phyloP scores from a whole-genome alignment of 2,113 vertebrate species.

The Clarias macrocephalus region DNA sequence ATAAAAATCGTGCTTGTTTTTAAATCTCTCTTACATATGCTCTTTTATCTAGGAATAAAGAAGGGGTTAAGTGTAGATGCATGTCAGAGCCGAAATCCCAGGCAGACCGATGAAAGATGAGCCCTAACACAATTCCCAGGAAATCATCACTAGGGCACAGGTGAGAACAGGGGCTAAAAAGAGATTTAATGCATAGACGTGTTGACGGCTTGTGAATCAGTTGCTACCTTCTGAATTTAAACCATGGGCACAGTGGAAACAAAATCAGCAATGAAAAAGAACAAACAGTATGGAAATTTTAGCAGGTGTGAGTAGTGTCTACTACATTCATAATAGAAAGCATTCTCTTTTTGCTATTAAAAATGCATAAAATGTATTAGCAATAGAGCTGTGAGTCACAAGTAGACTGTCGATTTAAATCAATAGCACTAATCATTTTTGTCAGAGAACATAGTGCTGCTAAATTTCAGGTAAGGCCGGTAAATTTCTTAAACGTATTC shows the following conservation, averaged over 20 bases:
- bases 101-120: slow-evolving; percentile 2
- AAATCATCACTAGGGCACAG: background rate
- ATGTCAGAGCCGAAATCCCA: background rate
- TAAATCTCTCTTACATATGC: background rate
- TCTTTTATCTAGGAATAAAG: background rate
- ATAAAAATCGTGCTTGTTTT: background rate
- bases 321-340: too few relatives aligned
- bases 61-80: background rate
- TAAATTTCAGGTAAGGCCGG: too few relatives aligned
- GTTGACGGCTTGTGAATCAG: background rate
- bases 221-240: background rate
- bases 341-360: too few relatives aligned
- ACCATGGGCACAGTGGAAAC: background rate
- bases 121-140: background rate
- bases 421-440: too few relatives aligned
- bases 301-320: background rate
- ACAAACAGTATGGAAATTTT: background rate
- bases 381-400: too few relatives aligned
- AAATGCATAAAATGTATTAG: too few relatives aligned
- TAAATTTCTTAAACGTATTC: too few relatives aligned
- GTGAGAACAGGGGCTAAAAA: background rate
- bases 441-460: too few relatives aligned
- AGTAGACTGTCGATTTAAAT: too few relatives aligned
- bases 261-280: background rate
- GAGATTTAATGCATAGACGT: background rate